Percentiles rank a stretch among this genome's conserved stretches.
Conservation (phyloP, 2,113 vertebrate genomes). For the Toxotes jaculatrix region DNA sequence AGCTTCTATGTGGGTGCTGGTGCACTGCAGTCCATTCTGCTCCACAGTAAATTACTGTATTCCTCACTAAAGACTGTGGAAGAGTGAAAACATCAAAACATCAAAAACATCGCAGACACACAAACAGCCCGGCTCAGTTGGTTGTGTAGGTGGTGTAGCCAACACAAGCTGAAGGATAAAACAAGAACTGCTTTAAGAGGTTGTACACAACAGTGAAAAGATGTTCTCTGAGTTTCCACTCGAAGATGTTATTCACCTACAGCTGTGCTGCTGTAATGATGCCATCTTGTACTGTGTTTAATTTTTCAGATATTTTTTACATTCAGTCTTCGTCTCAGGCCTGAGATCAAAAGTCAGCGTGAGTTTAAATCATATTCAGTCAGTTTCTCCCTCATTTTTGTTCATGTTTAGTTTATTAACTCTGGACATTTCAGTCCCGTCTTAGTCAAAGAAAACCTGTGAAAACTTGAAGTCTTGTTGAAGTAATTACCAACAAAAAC, state of each 20-base stretch:
- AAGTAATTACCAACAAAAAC: background rate
- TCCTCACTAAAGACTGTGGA: slow-evolving; percentile 20
- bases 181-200: slow-evolving; percentile 56
- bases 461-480: no score
- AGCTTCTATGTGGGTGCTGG: slow-evolving; percentile 46
- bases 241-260: slow-evolving; percentile 17
- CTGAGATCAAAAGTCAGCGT: no score
- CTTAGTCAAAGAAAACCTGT: no score
- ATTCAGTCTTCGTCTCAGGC: no score
- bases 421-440: no score
- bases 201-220: slow-evolving; percentile 5
- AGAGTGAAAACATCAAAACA: slow-evolving; percentile 50
- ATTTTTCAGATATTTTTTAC: no score
- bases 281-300: no score
- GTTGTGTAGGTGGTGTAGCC: slow-evolving; percentile 66
- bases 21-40: slow-evolving; percentile 17
- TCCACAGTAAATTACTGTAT: slow-evolving; percentile 35
- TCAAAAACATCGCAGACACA: slow-evolving; percentile 54
- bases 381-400: no score
- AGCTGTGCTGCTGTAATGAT: background rate
- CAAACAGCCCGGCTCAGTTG: slow-evolving; percentile 42
- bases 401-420: no score
- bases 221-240: background rate
- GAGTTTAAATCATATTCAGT: no score
- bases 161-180: slow-evolving; percentile 24